Evolutionary conservation across 2,113 vertebrate genomes (phyloP).

Genomic region (Ammodytes dubius): DNA sequence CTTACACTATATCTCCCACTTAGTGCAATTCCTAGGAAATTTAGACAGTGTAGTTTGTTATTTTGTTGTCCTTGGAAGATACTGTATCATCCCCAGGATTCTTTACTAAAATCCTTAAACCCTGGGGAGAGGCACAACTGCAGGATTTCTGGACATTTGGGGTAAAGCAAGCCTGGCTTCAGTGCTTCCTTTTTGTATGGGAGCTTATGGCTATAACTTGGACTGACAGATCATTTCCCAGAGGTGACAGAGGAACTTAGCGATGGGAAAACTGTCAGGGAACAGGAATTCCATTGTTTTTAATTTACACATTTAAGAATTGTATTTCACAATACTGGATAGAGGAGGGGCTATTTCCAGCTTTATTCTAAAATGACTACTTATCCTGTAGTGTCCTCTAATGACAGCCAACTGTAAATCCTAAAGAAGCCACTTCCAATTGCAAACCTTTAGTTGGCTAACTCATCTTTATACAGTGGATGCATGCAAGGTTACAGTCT

Average conservation of each 20-base stretch:
- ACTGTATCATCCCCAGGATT: conserved; percentile 21
- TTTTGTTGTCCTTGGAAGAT: conserved; percentile 16
- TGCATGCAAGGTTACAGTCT: neutral
- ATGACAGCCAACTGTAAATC: neutral
- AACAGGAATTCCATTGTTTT: conserved; percentile 16
- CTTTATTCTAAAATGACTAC: neutral
- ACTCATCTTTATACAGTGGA: neutral
- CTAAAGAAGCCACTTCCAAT: neutral
- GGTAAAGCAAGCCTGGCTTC: conserved; percentile 45
- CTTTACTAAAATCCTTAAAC: conserved; percentile 40
- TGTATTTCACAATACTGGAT: neutral
- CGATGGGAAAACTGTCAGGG: conserved; percentile 33
- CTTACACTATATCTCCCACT: neutral
- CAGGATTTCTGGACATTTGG: conserved; percentile 67
- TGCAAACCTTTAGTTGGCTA: neutral
- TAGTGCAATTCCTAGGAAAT: neutral
- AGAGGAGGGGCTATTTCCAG: neutral
- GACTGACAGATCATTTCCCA: conserved; percentile 65
- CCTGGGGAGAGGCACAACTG: conserved; percentile 69
- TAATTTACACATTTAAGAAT: conserved; percentile 8
- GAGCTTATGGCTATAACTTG: conserved; percentile 51
- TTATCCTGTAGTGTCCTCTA: neutral
- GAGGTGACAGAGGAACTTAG: conserved; percentile 40
- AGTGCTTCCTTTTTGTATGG: conserved; percentile 52
- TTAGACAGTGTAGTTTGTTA: neutral